Percentiles rank a stretch among this genome's conserved stretches.
Conservation (phyloP, 2,113 vertebrate species). For the Etheostoma spectabile region DNA sequence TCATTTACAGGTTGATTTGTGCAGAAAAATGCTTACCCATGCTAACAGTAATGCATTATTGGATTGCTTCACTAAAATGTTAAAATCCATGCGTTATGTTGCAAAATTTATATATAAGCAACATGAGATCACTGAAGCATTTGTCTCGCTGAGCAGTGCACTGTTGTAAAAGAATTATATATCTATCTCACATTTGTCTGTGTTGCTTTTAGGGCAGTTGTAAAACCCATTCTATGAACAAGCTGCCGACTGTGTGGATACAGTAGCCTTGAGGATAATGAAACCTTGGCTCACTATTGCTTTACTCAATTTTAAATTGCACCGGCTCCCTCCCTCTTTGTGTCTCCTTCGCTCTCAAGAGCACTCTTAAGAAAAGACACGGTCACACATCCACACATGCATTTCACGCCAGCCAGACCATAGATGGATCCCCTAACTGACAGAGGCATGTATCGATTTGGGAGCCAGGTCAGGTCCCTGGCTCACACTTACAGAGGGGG, state of each 20-base stretch:
- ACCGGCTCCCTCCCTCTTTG: constrained; percentile 21
- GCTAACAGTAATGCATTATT: constrained; percentile 14
- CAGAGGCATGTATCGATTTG: constrained; percentile 53
- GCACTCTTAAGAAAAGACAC: background rate
- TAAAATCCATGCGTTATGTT: constrained; percentile 22
- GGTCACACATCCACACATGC: constrained; percentile 1
- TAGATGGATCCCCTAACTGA: constrained; percentile 43
- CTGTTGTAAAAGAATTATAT: constrained; percentile 3
- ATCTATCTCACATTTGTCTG: constrained; percentile 12
- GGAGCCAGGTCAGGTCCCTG: constrained; percentile 45
- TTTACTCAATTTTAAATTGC: constrained; percentile 52
- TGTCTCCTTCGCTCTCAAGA: background rate
- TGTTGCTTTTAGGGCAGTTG: constrained; percentile 49
- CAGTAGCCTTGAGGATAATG: constrained; percentile 63
- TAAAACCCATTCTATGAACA: constrained; percentile 57
- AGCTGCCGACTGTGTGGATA: constrained; percentile 55
- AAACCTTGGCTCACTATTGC: constrained; percentile 49
- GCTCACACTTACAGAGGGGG: background rate
- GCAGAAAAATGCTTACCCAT: constrained; percentile 7
- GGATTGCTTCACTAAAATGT: constrained; percentile 17
- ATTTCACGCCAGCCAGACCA: background rate
- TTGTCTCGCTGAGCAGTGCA: constrained; percentile 9
- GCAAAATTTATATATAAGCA: constrained; percentile 32
- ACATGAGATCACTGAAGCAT: constrained; percentile 29
- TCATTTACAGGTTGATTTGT: constrained; percentile 8